These are phyloP conservation scores for Poeciliopsis paucimaculata DNA, from an alignment of 2,797 vertebrate genomes.

Conservation along the genomic window DNA sequence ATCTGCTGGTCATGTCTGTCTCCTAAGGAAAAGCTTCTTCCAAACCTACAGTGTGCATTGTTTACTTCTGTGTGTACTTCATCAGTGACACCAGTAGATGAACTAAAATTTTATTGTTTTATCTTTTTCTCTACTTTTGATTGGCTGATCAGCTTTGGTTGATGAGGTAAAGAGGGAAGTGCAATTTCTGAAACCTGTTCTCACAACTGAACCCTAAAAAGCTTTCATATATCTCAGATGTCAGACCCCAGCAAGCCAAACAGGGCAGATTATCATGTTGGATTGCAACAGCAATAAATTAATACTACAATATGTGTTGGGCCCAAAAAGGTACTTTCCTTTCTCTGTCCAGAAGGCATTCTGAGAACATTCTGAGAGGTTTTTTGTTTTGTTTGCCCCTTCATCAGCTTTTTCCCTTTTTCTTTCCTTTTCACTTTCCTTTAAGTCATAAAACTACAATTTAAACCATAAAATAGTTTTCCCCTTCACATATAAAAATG, in stretches of 20 bases:
- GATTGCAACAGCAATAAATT: neutral
- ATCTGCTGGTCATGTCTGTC: conserved; percentile 70
- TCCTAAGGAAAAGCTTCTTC: conserved; percentile 49
- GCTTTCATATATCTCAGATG: neutral
- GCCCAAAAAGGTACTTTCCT: neutral
- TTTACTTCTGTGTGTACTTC: conserved; percentile 11
- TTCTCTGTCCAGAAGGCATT: neutral
- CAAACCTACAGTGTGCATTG: conserved; percentile 13
- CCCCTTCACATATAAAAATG: neutral
- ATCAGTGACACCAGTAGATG: conserved; percentile 10
- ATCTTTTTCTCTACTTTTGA: neutral
- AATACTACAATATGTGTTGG: neutral
- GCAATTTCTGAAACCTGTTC: neutral
- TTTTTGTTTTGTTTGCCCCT: neutral
- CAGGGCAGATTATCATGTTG: neutral
- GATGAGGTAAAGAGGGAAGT: neutral
- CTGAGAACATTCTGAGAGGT: neutral
- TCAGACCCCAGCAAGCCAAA: neutral
- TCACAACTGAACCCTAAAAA: neutral
- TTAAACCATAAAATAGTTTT: neutral
- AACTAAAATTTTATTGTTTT: neutral
- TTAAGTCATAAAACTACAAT: neutral
- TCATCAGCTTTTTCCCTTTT: neutral
- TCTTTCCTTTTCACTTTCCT: neutral
- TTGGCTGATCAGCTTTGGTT: neutral